A percentile compares a stretch with the other conserved stretches of the same genome.
Evolutionary conservation across 1,140 invertebrate genomes (phyloP).

Genomic region (Caenorhabditis inopinata): DNA sequence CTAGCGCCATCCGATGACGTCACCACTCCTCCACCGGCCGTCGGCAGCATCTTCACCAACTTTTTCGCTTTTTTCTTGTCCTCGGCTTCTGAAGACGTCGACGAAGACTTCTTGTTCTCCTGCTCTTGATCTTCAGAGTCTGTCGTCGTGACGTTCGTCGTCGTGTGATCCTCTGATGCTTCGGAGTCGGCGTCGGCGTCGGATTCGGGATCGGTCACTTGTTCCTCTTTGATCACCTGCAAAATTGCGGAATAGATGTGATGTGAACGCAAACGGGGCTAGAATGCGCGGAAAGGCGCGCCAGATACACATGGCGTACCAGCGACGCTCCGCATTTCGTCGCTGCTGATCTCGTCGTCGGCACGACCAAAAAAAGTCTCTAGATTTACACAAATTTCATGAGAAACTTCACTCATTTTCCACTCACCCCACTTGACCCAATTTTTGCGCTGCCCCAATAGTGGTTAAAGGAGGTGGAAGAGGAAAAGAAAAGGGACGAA

Average conservation of each 20-base stretch:
- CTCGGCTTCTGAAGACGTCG: not conserved
- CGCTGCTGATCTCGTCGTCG: too few species aligned
- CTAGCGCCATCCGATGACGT: not conserved
- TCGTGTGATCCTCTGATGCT: too few species aligned
- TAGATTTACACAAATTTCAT: too few species aligned
- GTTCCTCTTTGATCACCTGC: conserved; percentile 19
- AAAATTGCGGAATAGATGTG: too few species aligned
- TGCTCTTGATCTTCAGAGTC: conserved; percentile 4
- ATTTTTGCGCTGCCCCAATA: not conserved
- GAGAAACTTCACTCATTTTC: not conserved
- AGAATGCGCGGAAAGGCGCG: too few species aligned
- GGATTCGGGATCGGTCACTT: not conserved
- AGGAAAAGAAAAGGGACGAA: not conserved
- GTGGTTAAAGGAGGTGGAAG: not conserved
- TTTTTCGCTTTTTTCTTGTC: not conserved
- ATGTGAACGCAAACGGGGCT: too few species aligned
- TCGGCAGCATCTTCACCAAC: not conserved
- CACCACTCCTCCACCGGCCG: too few species aligned
- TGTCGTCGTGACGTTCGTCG: not conserved
- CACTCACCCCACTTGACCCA: not conserved
- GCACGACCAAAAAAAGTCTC: too few species aligned
- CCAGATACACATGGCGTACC: too few species aligned
- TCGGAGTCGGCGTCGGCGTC: not conserved
- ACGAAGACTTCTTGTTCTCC: not conserved
- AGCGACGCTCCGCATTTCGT: too few species aligned